A percentile compares a stretch with the other conserved stretches of the same genome.
phyloP scores from a whole-genome alignment of 92 coral and sea anemone genomes.

The Parazoanthus swiftii region DNA sequence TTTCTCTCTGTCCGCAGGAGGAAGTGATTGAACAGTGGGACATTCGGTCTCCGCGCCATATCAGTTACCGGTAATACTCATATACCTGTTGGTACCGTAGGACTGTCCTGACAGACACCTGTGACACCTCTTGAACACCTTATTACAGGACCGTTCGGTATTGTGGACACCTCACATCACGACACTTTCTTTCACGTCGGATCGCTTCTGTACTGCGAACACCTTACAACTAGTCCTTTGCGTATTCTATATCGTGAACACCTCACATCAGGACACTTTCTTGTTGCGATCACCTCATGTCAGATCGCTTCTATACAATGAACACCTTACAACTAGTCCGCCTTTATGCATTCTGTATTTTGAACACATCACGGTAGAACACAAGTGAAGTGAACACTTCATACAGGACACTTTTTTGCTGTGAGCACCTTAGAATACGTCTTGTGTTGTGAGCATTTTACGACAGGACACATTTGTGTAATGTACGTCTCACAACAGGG shows the following conservation, averaged over 20 bases:
- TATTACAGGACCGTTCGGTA: neutral
- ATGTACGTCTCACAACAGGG: neutral
- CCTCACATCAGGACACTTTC: neutral
- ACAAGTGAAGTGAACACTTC: too few relatives aligned
- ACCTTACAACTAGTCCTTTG: neutral
- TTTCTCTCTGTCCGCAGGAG: conserved; percentile 52
- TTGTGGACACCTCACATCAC: neutral
- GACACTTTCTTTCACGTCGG: neutral
- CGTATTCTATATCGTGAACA: neutral
- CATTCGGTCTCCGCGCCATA: conserved; percentile 74
- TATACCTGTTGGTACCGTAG: neutral
- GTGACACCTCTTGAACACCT: neutral
- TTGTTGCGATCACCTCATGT: neutral
- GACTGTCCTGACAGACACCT: neutral
- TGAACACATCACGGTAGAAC: neutral
- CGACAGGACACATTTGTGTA: neutral
- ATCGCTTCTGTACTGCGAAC: neutral
- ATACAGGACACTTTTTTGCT: too few relatives aligned
- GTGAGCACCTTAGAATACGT: too few relatives aligned
- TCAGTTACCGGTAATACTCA: conserved; percentile 81
- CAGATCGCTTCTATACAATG: neutral
- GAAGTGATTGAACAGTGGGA: conserved; percentile 72
- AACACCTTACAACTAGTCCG: too few relatives aligned
- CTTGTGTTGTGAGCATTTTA: too few relatives aligned
- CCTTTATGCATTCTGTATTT: neutral